Evolutionary conservation across 2,113 vertebrate species (phyloP).

Genomic region (Orcinus orca): DNA sequence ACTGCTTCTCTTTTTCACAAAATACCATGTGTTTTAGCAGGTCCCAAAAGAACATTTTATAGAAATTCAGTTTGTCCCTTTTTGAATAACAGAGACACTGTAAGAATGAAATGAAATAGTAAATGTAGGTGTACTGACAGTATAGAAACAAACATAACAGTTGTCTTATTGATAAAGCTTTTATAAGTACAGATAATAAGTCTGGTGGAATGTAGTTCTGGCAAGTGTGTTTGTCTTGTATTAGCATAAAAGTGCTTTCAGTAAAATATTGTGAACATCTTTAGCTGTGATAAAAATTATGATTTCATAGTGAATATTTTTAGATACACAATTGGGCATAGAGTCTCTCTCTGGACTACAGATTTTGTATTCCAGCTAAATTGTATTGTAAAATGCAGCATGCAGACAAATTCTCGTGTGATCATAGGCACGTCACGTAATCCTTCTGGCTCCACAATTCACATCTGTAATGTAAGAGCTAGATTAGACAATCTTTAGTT

Average conservation of each 20-base stretch:
- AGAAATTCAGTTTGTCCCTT: neutral
- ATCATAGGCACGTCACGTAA: neutral
- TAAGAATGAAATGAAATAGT: neutral
- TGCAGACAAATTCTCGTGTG: neutral
- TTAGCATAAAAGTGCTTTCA: neutral
- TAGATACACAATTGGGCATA: neutral
- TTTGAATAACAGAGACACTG: neutral
- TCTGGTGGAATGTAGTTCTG: neutral
- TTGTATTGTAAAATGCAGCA: neutral
- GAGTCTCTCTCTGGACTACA: neutral
- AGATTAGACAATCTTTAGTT: neutral
- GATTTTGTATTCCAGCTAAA: neutral
- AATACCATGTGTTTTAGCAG: neutral
- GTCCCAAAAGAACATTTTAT: neutral
- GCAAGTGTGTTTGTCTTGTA: neutral
- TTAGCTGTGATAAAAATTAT: neutral
- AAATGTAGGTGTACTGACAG: neutral
- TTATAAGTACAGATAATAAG: neutral
- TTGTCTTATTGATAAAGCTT: neutral
- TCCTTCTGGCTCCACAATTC: neutral
- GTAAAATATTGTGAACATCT: neutral
- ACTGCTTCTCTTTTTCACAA: neutral
- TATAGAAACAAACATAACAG: neutral
- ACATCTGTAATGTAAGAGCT: neutral
- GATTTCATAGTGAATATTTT: neutral